Conservation (phyloP, 2,113 vertebrate genomes). For the Melanerpes formicivorus region DNA sequence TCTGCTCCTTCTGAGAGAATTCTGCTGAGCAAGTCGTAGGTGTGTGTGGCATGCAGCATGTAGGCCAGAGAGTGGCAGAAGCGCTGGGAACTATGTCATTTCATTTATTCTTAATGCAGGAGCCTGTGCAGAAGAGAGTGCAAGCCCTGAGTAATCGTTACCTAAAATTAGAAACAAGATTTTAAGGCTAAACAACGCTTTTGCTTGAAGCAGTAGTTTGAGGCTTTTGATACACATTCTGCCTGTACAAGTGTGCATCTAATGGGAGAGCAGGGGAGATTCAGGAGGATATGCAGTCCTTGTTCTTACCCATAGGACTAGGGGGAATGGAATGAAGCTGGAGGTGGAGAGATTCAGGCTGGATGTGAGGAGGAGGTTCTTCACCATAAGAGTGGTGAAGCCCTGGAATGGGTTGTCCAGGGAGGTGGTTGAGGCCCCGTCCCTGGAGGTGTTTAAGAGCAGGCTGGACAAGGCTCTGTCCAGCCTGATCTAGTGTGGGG, state of each 20-base stretch:
- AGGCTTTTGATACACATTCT: background rate
- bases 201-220: background rate
- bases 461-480: too few relatives aligned
- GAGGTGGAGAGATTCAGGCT: too few relatives aligned
- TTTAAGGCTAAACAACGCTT: conserved; percentile 8
- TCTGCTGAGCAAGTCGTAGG: background rate
- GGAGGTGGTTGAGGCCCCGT: too few relatives aligned
- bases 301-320: background rate
- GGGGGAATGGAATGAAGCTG: too few relatives aligned
- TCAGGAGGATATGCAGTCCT: background rate
- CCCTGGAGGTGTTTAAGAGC: too few relatives aligned
- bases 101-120: background rate
- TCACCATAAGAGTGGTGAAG: too few relatives aligned
- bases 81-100: background rate
- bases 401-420: too few relatives aligned
- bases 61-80: background rate
- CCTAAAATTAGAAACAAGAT: background rate
- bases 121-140: background rate
- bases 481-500: too few relatives aligned
- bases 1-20: background rate
- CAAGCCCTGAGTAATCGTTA: background rate
- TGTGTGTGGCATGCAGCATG: background rate
- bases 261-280: background rate
- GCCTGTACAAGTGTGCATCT: background rate
- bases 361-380: too few relatives aligned